Evolutionary conservation across 2,797 vertebrate species (phyloP), one percentile per base, ranked within the genome.

Genomic region (Acropternis orthonyx): DNA sequence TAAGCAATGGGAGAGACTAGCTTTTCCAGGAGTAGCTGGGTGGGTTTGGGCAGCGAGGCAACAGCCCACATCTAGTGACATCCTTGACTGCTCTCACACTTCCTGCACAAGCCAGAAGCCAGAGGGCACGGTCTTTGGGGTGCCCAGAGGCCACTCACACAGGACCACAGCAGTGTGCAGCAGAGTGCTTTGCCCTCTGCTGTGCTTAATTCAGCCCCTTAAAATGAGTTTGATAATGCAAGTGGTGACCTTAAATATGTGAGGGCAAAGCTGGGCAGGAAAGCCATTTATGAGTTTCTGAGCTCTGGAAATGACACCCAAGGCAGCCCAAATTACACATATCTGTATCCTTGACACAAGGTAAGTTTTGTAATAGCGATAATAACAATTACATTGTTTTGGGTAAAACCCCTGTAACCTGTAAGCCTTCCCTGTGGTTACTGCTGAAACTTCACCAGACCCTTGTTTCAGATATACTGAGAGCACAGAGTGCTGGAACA

Each of bases 21-120:
- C 5, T 28, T 28, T 82, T 43, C 30, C 2, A 3, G 36, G 27
- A 0, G 2, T 19, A 32, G 27, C 7, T 1, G 1, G 23, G 20
- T 41, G 32, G 34, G 10, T 81, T 66, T 87, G 23, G 34, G 41
- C 32, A 37, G 24, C 1, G 1, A 87, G 63, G 44, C 28, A 61
- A 12, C 22, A 54, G 30, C n/a, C 23, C 14, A 10, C 0, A 3
- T 16, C 16, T 14, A 12, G 61, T 24, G 28, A 39, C 14, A 22
- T 13, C n/a, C 20, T 46, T 20, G 46, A 5, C 39, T 66, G 41
- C 21, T 34, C 9, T 14, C 34, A 48, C 11, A 22, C 28, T 30
- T 51, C 26, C 28, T 1, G 3, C 14, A 8, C 14, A 15, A 71
- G 43, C 15, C 3, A 4, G 21, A 59, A 74, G 22, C 72, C 80